A percentile compares a stretch with the other conserved stretches of the same genome.
Conservation (phyloP, 2,113 vertebrate genomes). For the Grus americana region DNA sequence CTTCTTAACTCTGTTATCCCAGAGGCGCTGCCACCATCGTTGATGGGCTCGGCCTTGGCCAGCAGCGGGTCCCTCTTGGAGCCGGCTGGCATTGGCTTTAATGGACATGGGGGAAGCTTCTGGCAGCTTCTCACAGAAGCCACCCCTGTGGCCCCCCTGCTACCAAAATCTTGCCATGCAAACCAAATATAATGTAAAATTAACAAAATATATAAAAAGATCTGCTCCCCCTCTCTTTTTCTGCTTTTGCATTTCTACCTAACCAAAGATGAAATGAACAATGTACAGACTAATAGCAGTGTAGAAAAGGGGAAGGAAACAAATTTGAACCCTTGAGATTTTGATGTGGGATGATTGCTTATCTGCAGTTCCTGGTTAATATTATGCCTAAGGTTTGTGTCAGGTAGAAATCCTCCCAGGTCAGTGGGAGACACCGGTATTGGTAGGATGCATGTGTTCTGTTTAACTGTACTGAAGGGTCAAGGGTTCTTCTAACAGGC, state of each 20-base stretch:
- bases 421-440: accelerated
- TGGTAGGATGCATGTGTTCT: not conserved
- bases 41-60: no score
- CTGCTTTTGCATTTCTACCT: not conserved
- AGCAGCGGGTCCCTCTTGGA: no score
- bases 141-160: no score
- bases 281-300: not conserved
- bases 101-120: no score
- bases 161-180: no score
- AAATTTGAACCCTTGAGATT: not conserved
- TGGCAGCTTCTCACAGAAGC: no score
- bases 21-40: no score
- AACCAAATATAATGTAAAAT: not conserved
- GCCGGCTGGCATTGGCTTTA: no score
- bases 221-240: not conserved
- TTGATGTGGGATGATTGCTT: not conserved
- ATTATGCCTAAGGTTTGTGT: not conserved
- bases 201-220: not conserved
- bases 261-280: not conserved
- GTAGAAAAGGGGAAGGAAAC: not conserved
- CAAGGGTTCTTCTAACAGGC: not conserved
- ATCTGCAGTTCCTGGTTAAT: not conserved
- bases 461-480: not conserved
- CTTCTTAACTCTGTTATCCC: no score
- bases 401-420: not conserved